Percentiles rank a stretch among this genome's conserved stretches.
Conservation (phyloP, 2,797 vertebrate species). For the Gila robusta region DNA sequence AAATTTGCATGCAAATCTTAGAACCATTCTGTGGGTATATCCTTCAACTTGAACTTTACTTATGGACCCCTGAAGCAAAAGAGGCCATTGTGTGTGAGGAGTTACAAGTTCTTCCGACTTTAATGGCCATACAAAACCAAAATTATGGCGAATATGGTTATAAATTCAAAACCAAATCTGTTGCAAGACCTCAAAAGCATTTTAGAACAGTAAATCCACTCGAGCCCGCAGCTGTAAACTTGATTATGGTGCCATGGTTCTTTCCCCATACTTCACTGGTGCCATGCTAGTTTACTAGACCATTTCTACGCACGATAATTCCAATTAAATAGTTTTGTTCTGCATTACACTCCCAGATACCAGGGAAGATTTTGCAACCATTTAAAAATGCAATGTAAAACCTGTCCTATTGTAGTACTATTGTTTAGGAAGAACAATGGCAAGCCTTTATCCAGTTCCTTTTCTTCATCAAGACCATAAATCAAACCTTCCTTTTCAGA, state of each 20-base stretch:
- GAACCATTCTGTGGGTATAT: conserved; percentile 33
- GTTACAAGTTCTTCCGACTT: conserved; percentile 3
- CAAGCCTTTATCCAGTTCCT: conserved; percentile 4
- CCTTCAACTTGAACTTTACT: conserved; percentile 43
- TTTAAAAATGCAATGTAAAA: conserved; percentile 35
- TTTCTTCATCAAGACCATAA: conserved; percentile 48
- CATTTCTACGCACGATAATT: background rate
- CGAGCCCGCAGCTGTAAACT: conserved; percentile 8
- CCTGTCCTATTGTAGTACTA: conserved; percentile 19
- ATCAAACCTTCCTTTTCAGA: conserved; percentile 61
- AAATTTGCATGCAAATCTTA: conserved; percentile 50
- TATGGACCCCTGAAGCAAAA: conserved; percentile 30
- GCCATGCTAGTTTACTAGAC: background rate
- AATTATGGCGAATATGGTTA: conserved; percentile 24
- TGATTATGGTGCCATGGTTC: conserved; percentile 7
- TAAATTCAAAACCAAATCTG: conserved; percentile 37
- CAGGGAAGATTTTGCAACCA: background rate
- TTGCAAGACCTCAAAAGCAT: conserved; percentile 23
- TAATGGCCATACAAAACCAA: conserved; percentile 43
- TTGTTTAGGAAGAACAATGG: conserved; percentile 49
- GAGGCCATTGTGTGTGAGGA: conserved; percentile 35
- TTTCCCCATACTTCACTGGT: conserved; percentile 12
- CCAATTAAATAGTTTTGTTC: background rate
- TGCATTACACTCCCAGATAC: background rate
- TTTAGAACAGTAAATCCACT: conserved; percentile 42